Evolutionary conservation across 2,888 invertebrate genomes (phyloP), one percentile per base, ranked within the genome.

Genomic region (Cactoblastis cactorum): DNA sequence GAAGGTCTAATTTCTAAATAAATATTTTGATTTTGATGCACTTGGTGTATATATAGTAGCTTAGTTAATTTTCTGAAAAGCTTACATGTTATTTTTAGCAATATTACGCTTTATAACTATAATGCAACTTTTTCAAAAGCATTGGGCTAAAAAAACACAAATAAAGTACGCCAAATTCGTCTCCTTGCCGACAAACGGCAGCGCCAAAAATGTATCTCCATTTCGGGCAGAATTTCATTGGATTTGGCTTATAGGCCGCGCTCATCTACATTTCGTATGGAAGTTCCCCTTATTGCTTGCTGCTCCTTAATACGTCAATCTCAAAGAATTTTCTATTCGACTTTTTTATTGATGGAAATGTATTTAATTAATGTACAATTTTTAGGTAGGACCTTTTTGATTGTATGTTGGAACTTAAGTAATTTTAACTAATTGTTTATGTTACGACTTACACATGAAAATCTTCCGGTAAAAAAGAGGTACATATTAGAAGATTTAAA

Each of bases 201-300:
- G 57, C 61, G 62, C 64, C 60, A 59, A 53, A 68, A 67, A 67
- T 66, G 61, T 64, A 65, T 67, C 68, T 69, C 61, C 62, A 68
- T 69, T 69, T 66, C 59, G 59, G 50, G 49, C 58, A 53, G 55
- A 69, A 70, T 69, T 69, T 71, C 62, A 70, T 72, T 69, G 55
- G 68, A 70, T 67, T 74, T 68, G 54, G 54, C 54, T 63, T 64
- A 65, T 67, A 69, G 68, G 62, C 59, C 62, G 58, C 65, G 61
- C 60, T 62, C 63, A 63, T 72, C 58, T 65, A 63, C 65, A 71
- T 71, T 71, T 65, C 56, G 32, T 56, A 52, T 56, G 60, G 59
- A 57, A 57, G 60, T 45, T 65, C 63, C 52, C 55, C 53, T 51
- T 57, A 56, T 62, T 52, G 56, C 50, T 63, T 65, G 65, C 57